Evolutionary conservation across 2,888 invertebrate species (phyloP).

Genomic region (Tachystola acroxantha): DNA sequence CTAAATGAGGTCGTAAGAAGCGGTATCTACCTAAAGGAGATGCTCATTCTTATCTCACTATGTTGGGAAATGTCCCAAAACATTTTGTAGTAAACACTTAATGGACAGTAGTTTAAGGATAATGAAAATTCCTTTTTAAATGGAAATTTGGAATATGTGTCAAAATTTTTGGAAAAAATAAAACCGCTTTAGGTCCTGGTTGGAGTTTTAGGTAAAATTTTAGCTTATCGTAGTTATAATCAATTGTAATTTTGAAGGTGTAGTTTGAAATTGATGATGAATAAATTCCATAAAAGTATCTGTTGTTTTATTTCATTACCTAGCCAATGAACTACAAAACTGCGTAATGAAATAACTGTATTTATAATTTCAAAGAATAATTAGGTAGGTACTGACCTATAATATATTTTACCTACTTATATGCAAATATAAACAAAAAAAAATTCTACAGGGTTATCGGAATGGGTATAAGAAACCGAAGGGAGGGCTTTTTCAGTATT

Average conservation of each 20-base stretch:
- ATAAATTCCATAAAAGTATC: constrained; percentile 62
- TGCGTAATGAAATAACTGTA: too few relatives aligned
- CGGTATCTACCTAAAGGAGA: too few relatives aligned
- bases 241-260: constrained; percentile 75
- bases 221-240: constrained; percentile 76
- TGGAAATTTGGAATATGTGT: constrained; percentile 67
- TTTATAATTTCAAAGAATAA: too few relatives aligned
- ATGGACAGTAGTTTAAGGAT: constrained; percentile 19
- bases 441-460: too few relatives aligned
- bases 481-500: too few relatives aligned
- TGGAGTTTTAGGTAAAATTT: constrained; percentile 63
- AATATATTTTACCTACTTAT: too few relatives aligned
- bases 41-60: not conserved
- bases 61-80: constrained; percentile 13
- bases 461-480: too few relatives aligned
- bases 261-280: constrained; percentile 75
- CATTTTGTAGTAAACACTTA: constrained; percentile 59
- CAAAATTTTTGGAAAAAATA: constrained; percentile 64
- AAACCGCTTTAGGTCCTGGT: constrained; percentile 53
- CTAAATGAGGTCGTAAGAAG: too few relatives aligned
- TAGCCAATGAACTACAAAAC: too few relatives aligned
- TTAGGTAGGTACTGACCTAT: too few relatives aligned
- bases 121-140: constrained; percentile 37
- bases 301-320: constrained; percentile 5
- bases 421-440: too few relatives aligned